Evolutionary conservation across 2,797 vertebrate species (phyloP).

Genomic region (Phalanger gymnotis): DNA sequence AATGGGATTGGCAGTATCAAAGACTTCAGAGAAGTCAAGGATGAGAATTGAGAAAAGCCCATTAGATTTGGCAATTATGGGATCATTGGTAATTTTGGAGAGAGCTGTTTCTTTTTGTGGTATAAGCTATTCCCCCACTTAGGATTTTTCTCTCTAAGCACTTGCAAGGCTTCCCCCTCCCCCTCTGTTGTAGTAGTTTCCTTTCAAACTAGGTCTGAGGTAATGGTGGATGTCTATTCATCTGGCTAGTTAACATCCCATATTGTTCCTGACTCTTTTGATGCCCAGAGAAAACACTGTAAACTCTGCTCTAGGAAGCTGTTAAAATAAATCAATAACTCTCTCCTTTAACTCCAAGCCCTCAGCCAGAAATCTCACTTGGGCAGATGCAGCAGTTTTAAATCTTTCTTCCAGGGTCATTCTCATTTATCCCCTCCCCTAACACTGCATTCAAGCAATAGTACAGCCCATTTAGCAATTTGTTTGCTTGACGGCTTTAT

Average conservation of each 20-base stretch:
- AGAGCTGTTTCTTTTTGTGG: background rate
- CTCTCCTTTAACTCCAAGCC: background rate
- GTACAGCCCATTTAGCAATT: background rate
- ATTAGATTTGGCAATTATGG: background rate
- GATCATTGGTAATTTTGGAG: background rate
- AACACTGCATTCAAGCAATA: background rate
- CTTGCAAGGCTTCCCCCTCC: background rate
- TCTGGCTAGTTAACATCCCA: background rate
- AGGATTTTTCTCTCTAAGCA: background rate
- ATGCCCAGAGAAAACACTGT: background rate
- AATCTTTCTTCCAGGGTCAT: background rate
- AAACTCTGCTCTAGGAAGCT: background rate
- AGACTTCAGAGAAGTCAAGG: background rate
- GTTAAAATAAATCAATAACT: background rate
- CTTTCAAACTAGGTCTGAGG: background rate
- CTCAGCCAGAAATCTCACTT: background rate
- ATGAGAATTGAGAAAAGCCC: background rate
- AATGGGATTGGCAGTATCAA: background rate
- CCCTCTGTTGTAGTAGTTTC: background rate
- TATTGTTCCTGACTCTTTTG: background rate
- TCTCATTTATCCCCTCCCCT: background rate
- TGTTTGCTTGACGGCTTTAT: background rate
- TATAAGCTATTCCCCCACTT: background rate
- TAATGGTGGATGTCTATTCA: background rate
- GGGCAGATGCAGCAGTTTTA: background rate